These are phyloP conservation scores for Brachycybe producta DNA, from an alignment of 2,888 invertebrate species.

Conservation along the genomic window DNA sequence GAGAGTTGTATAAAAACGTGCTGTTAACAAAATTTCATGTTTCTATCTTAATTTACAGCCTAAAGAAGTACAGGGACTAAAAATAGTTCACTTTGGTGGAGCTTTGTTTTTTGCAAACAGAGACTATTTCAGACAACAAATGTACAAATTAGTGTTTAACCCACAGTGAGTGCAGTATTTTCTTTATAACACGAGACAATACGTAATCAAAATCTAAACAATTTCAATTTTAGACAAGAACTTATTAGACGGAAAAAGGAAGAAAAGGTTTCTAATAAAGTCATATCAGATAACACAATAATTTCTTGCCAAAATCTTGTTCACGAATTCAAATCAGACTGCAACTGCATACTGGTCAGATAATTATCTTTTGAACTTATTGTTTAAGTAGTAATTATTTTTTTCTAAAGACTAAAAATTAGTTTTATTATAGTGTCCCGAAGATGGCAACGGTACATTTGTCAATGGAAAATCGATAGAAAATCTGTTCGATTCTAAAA, in stretches of 20 bases:
- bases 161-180: conserved; percentile 10
- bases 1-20: too few species aligned
- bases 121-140: conserved; percentile 5
- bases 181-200: too few species aligned
- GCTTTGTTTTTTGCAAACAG: conserved; percentile 16
- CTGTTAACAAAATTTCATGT: too few species aligned
- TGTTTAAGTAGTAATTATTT: too few species aligned
- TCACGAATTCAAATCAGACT: not conserved
- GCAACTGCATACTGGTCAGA: conserved; percentile 1
- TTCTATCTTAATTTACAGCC: too few species aligned
- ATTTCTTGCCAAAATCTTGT: conserved; percentile 10
- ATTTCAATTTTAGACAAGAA: too few species aligned
- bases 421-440: too few species aligned
- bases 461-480: too few species aligned
- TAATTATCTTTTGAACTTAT: not conserved
- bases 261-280: conserved; percentile 3
- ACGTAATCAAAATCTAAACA: too few species aligned
- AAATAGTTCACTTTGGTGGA: conserved; percentile 16
- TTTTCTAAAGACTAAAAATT: too few species aligned
- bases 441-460: too few species aligned
- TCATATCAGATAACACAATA: conserved; percentile 2
- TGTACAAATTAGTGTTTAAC: conserved; percentile 14
- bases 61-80: conserved; percentile 15
- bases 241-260: conserved; percentile 1
- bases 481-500: too few species aligned